Base-by-base conservation (phyloP, 2,888 invertebrate species). In the Hedya salicella region DNA sequence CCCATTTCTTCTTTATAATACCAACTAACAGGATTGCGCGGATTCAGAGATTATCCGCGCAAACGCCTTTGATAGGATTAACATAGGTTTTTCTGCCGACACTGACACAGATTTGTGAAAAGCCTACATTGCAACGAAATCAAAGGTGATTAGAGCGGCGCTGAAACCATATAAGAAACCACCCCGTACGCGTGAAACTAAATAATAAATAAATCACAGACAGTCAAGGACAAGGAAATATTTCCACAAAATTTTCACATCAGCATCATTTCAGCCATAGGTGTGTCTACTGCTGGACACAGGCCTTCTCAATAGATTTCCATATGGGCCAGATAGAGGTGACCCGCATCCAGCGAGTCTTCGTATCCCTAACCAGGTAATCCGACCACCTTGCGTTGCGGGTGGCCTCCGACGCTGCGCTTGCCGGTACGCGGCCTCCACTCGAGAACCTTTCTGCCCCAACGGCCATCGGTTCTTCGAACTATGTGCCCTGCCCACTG, bases 41-140 rank as follows among this genome's bases (percentile, higher is more conserved):
- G 64, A 59, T 91, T 86, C 66, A 62, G 65, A 46, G 91, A 90
- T 92, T 85, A 91, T 88, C 89, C 78, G 72, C 68, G 60, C 74
- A 79, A 73, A 83, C 83, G 76, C 82, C 79, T 80, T 79, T 89
- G 84, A 91, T 89, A 83, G 88, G 91, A 91, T 92, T 90, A 88
- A 71, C 75, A 70, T 75, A 81, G 84, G 81, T 85, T 88, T 85
- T 76, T 75, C 73, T 69, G 73, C 76, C 59, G 64, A 71, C 74
- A 80, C 73, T 79, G 81, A 79, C 83, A 85, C 80, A 84, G 87
- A 88, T 89, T 87, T 87, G 73, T 83, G 78, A 81, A 80, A 75
- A 75, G 77, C 73, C 75, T 75, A 70, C 73, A 63, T 70, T 72
- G 62, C 52, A 66, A 73, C 70, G 67, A 69, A 74, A 66, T 73